Percentiles rank a stretch among this genome's conserved stretches.
Conservation (phyloP, 2,888 invertebrate genomes). For the Pedicia rivosa region DNA sequence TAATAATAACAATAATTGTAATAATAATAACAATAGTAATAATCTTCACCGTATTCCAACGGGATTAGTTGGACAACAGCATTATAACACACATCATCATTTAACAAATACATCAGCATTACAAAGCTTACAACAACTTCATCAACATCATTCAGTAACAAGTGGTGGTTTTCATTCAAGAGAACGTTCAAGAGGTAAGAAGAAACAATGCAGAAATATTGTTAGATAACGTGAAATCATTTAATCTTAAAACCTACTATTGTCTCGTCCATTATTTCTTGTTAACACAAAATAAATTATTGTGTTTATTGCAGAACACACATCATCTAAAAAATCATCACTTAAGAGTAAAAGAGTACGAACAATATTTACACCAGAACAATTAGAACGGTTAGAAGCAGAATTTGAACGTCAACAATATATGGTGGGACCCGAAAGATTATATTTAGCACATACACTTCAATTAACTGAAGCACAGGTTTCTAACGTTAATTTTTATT, state of each 20-base stretch:
- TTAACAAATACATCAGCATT: constrained; percentile 21
- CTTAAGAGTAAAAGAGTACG: constrained; percentile 72
- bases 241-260: too few species aligned
- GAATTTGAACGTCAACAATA: constrained; percentile 95
- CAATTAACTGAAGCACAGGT: constrained; percentile 83
- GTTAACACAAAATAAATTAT: too few species aligned
- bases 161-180: constrained; percentile 11
- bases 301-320: too few species aligned
- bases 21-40: not conserved
- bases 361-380: constrained; percentile 94
- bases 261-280: too few species aligned
- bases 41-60: constrained; percentile 1
- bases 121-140: constrained; percentile 29
- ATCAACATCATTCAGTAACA: constrained; percentile 28
- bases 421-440: constrained; percentile 92
- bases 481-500: not conserved
- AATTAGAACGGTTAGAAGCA: constrained; percentile 80
- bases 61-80: constrained; percentile 5
- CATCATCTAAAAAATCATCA: constrained; percentile 24
- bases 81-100: constrained; percentile 2
- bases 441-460: constrained; percentile 77
- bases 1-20: constrained; percentile 4
- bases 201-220: too few species aligned
- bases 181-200: constrained; percentile 1
- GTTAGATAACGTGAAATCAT: too few species aligned